These are phyloP conservation scores for Lasioglossum calceatum DNA, from an alignment of 2,888 invertebrate genomes.

Conservation along the genomic window DNA sequence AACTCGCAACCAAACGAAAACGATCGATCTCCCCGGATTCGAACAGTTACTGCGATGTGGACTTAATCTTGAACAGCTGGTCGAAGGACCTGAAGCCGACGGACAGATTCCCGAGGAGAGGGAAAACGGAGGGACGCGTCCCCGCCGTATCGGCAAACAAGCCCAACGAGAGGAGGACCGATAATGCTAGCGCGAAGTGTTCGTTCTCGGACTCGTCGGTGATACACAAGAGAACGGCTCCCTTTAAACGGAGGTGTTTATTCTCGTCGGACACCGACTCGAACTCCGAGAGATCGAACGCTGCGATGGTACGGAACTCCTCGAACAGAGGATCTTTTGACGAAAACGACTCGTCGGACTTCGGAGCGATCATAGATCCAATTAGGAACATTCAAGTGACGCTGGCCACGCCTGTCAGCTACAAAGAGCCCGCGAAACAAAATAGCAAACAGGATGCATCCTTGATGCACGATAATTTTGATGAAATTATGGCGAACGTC, in stretches of 20 bases:
- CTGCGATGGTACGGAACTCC: too few species aligned
- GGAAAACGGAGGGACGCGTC: background rate
- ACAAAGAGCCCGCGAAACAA: background rate
- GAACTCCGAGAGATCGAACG: too few species aligned
- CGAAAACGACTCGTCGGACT: slow-evolving; percentile 37
- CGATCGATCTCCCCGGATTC: slow-evolving; percentile 17
- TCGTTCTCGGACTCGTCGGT: background rate
- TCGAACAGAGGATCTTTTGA: background rate
- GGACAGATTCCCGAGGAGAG: slow-evolving; percentile 7
- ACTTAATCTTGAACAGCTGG: slow-evolving; percentile 34
- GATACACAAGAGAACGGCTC: background rate
- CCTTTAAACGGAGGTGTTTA: background rate
- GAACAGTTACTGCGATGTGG: slow-evolving; percentile 2
- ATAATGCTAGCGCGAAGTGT: background rate
- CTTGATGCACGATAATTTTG: slow-evolving; percentile 55
- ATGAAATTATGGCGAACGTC: slow-evolving; percentile 59
- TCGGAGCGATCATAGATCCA: slow-evolving; percentile 46
- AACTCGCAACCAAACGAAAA: slow-evolving; percentile 20
- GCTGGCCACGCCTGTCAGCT: background rate
- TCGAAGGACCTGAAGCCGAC: background rate
- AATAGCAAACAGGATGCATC: background rate
- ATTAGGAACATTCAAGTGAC: slow-evolving; percentile 28
- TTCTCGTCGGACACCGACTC: background rate
- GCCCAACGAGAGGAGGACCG: background rate
- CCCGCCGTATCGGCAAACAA: background rate